Evolutionary conservation across 2,797 vertebrate species (phyloP), one percentile per base, ranked within the genome.

Genomic region (Gallinago stenura): DNA sequence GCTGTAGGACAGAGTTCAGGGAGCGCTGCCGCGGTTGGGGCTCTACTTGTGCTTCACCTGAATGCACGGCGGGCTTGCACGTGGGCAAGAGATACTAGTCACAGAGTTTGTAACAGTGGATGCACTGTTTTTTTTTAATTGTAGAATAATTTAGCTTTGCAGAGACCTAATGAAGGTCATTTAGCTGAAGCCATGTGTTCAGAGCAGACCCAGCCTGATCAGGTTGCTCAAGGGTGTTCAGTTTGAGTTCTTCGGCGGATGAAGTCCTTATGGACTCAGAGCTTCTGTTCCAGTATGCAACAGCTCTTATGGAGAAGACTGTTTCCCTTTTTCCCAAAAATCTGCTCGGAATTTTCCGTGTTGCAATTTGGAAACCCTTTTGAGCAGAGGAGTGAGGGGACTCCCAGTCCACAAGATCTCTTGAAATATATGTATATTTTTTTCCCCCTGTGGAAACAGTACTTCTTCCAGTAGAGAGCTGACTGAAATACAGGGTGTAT

Each of bases 1-100:
- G 70, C 90, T 93, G 41, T 65, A 75, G 95, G 93, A 79, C 77
- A 94, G 89, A 87, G 96, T 96, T 97, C 92, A 95, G 64, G 78
- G 83, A 96, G n/a, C 8, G 9, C 15, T 79, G 77, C 90, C 3
- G 3, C n/a, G n/a, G 2, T 73, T 60, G 1, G 10, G 10, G 28
- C 72, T 24, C 22, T 33, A 7, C 43, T 87, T 68, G 30, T 13
- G 45, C 54, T 76, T 86, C 22, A 20, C 48, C 41, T 31, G 22
- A 61, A 26, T 10, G 31, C 72, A 43, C 10, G 88, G 46, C n/a
- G 76, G 72, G 14, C 53, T 71, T 82, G 31, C 46, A 56, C 37
- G 11, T 31, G 54, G 90, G 51, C 54, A 90, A 37, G 88, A 45
- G 15, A 41, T 48, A 12, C 25, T 66, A 30, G 28, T 58, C n/a